Percentiles rank a stretch among this genome's conserved stretches.
Evolutionary conservation across 2,797 vertebrate genomes (phyloP).

Genomic region (Pipistrellus pipistrellus): DNA sequence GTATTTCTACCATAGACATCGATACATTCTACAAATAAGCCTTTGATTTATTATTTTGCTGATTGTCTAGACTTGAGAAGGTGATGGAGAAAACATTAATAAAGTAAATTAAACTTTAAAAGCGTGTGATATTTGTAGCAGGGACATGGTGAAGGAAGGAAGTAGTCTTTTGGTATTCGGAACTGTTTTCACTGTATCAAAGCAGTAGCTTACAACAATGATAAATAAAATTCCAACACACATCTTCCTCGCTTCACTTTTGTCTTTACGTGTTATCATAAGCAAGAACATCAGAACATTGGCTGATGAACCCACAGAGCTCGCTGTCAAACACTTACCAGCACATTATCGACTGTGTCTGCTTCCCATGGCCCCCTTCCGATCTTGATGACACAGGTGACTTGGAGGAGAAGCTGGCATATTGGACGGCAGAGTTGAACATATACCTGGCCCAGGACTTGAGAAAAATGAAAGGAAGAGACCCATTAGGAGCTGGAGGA

Average conservation of each 20-base stretch:
- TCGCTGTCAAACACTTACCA: neutral
- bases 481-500: neutral
- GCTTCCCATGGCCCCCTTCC: neutral
- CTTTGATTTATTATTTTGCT: neutral
- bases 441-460: neutral
- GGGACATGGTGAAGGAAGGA: constrained; percentile 11
- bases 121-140: neutral
- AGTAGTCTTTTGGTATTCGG: neutral
- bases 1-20: neutral
- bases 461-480: neutral
- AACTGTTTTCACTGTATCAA: neutral
- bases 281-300: neutral
- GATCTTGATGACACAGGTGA: neutral
- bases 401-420: neutral
- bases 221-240: neutral
- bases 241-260: neutral
- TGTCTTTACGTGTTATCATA: neutral
- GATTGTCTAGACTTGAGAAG: neutral
- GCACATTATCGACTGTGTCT: neutral
- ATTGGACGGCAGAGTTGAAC: neutral
- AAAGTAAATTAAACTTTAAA: neutral
- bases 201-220: neutral
- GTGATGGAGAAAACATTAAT: constrained; percentile 3
- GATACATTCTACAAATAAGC: neutral
- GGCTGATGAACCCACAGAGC: neutral